phyloP scores from a whole-genome alignment of 2,113 vertebrate genomes.

The Pionites leucogaster region DNA sequence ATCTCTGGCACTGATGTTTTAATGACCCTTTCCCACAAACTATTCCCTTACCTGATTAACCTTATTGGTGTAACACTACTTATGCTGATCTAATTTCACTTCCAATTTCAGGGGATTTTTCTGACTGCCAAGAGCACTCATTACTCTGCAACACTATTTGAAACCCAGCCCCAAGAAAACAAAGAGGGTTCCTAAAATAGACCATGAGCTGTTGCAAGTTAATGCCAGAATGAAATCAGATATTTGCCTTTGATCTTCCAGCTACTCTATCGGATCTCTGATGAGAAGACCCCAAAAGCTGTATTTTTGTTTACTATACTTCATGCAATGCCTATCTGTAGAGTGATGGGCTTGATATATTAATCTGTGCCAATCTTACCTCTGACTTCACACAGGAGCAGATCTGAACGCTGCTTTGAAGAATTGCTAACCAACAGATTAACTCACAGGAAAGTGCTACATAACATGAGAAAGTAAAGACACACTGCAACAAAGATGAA shows the following conservation, averaged over 20 bases:
- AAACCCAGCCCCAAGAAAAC: not conserved
- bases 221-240: slow-evolving; percentile 11
- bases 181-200: slow-evolving; percentile 13
- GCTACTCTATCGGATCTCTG: not conserved
- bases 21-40: not conserved
- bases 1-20: not conserved
- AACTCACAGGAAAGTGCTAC: not conserved
- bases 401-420: not conserved
- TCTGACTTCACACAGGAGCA: not conserved
- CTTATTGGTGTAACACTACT: not conserved
- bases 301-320: not conserved
- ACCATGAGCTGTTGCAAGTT: not conserved
- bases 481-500: fast-evolving
- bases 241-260: not conserved
- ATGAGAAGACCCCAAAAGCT: not conserved
- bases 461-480: fast-evolving
- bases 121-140: not conserved
- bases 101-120: not conserved
- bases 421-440: not conserved
- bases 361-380: not conserved
- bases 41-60: not conserved
- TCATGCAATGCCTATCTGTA: not conserved
- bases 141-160: not conserved
- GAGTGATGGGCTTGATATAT: not conserved
- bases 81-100: not conserved